Base-by-base conservation (phyloP, 2,113 vertebrate species). In the Ictalurus furcatus region DNA sequence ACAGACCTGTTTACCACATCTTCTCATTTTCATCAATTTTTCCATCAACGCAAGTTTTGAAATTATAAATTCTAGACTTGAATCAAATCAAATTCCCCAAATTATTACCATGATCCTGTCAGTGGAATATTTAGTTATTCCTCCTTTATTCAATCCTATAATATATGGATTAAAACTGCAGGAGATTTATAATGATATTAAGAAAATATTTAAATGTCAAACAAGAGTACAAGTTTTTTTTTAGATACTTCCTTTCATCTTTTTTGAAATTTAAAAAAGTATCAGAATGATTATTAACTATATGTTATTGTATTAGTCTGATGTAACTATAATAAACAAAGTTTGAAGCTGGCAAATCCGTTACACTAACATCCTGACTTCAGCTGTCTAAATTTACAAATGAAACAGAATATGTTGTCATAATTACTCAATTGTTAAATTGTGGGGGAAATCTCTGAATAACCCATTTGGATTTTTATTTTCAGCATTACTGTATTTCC, bases 91-190 rank as follows among this genome's bases (percentile, higher is more conserved):
- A 9, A 54, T 80, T 52, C 78, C 78, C 11, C 78, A 80, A 14
- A n/a, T 86, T 44, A 25, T 86, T 28, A 4, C n/a, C 5, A 86
- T 86, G 71, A 61, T 86, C 13, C 23, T 86, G 71, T 86, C 85
- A 11, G 56, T 86, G 1, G 54, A 78, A 19, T 61, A 61, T 78
- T 61, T 63, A 44, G 12, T 86, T 1, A 78, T 86, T 48, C 71
- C 85, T n/a, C 85, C 85, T 40, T 6, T 86, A 9, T 61, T 86
- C 14, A 86, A 86, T 44, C 85, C 85, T 0, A 44, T 86, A 16
- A 86, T 78, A 8, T 86, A 78, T 76, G 85, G 85, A 86, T 17
- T 86, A 74, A 86, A 86, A 59, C 3, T 86, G 54, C 69, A 76
- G 0, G 69, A 78, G 30, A 86, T 86, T 30, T 54, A 34, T 12